A percentile compares a stretch with the other conserved stretches of the same genome.
These are phyloP conservation scores for Aquatica leii DNA, from an alignment of 2,888 invertebrate genomes.

Conservation along the genomic window DNA sequence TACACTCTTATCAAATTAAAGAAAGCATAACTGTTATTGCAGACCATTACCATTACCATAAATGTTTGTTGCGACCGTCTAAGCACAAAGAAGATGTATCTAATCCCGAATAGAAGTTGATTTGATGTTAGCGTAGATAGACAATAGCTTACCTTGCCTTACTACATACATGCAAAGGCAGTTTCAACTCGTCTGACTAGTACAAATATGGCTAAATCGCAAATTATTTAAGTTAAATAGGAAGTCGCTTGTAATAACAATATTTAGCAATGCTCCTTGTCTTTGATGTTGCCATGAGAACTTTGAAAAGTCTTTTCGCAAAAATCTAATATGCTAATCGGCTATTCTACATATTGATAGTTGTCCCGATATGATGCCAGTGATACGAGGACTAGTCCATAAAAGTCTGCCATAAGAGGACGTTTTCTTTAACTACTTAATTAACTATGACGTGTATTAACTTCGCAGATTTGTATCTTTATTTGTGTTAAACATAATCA, in stretches of 20 bases:
- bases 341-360: too few species aligned
- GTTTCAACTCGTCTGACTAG: background rate
- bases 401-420: too few species aligned
- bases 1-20: constrained; percentile 7
- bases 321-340: too few species aligned
- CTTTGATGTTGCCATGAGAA: too few species aligned
- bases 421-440: too few species aligned
- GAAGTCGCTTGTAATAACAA: background rate
- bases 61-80: constrained; percentile 5
- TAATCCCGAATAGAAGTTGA: constrained; percentile 7
- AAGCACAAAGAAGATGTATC: constrained; percentile 12
- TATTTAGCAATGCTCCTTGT: too few species aligned
- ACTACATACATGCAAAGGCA: background rate
- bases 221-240: constrained; percentile 10
- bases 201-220: constrained; percentile 6
- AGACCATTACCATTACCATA: constrained; percentile 13
- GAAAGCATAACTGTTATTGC: constrained; percentile 14
- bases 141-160: constrained; percentile 2
- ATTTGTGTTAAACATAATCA: too few species aligned
- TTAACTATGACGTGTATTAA: too few species aligned
- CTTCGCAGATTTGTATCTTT: too few species aligned
- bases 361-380: too few species aligned
- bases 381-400: too few species aligned
- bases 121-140: constrained; percentile 13
- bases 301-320: too few species aligned